phyloP scores from a whole-genome alignment of 2,888 invertebrate species.

The Rugalucina vietnamica region DNA sequence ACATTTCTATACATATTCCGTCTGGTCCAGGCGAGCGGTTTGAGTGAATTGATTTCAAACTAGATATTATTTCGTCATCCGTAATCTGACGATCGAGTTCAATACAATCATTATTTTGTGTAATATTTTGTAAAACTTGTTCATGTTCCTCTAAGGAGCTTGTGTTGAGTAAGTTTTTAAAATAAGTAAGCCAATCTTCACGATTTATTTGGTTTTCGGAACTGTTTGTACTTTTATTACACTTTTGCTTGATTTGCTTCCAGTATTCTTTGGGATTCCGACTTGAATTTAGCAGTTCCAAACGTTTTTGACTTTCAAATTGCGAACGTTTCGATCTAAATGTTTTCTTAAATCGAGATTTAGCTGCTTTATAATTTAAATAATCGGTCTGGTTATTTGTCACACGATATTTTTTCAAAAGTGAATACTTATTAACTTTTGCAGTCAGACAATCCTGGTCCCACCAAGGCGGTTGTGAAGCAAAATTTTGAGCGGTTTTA shows the following conservation, averaged over 20 bases:
- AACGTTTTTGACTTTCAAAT: background rate
- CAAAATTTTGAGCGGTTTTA: background rate
- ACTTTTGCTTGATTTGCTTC: background rate
- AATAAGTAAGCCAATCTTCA: background rate
- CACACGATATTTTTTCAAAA: background rate
- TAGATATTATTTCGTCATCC: conserved; percentile 13
- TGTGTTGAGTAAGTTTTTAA: background rate
- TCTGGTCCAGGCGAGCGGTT: conserved; percentile 23
- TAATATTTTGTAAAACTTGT: background rate
- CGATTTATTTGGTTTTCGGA: background rate
- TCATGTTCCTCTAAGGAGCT: background rate
- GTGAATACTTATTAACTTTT: background rate
- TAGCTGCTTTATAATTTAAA: background rate
- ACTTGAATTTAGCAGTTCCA: conserved; percentile 10
- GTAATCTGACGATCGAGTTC: background rate
- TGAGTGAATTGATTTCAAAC: conserved; percentile 14
- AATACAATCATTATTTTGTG: background rate
- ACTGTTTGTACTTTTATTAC: background rate
- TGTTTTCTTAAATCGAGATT: conserved; percentile 8
- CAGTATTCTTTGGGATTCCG: conserved; percentile 4
- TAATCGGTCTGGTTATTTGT: background rate
- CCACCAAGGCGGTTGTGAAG: conserved; percentile 5
- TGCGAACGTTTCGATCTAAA: conserved; percentile 12
- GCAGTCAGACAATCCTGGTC: background rate
- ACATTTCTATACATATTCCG: conserved; percentile 33